Evolutionary conservation across 37 sponge, comb jelly and placozoan species (phyloP), one percentile per base, ranked within the genome.

Genomic region (Halichondria panicea): DNA sequence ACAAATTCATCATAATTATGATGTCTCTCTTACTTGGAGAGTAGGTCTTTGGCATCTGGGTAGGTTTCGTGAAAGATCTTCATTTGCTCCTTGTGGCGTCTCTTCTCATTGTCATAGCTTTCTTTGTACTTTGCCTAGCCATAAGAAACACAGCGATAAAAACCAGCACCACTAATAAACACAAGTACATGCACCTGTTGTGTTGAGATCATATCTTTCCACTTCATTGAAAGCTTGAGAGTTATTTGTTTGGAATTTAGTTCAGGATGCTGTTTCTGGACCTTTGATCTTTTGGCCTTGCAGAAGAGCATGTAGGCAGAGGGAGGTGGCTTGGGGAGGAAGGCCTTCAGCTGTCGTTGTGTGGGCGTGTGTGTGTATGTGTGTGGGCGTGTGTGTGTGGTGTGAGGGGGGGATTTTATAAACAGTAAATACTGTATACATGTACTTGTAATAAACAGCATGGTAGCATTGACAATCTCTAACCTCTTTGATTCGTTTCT

Each of bases 221-320:
- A 89, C 34, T 50, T 73, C 80, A 69, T 36, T 4, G 73, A 77
- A 38, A 89, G 62, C 36, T 75, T 79, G 21, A 19, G 46, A 31
- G 71, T 72, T 19, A 89, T 59, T 39, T 83, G 71, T 4, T 61
- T 48, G 0, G 59, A 32, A 8, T 39, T 7, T 36, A 83, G 44
- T n/a, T 83, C 54, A 9, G 89, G 81, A 44, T 89, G 68, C 46
- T 83, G 78, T 64, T 78, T 57, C 0, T 53, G 62, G 1, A 89
- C 21, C 30, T 68, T 79, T 0, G 38, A 48, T 28, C 80, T 60
- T 54, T 89, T 89, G 40, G 46, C 55, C 18, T 83, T 78, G 37
- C 70, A 83, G 76, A 83, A 89, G 52, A 67, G 70, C 7, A 83
- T 22, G 55, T 83, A 89, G 0, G 89, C 57, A 13, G 76, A 46